Conservation (phyloP, 1,140 invertebrate genomes). For the Plodia interpunctella region DNA sequence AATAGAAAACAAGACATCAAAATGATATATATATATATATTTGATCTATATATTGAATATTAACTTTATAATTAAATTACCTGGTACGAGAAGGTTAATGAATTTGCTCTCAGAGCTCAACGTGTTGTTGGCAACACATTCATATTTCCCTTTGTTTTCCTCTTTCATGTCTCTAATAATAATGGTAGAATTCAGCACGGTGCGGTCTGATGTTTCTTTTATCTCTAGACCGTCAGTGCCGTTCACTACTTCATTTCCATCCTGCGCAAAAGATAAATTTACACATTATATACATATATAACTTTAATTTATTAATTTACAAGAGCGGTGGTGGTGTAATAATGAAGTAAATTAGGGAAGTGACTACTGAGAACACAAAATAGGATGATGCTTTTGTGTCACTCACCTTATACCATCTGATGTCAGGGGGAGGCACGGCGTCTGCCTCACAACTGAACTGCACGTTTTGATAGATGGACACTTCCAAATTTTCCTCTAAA, state of each 20-base stretch:
- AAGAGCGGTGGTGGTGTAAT: too few relatives aligned
- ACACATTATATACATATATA: too few relatives aligned
- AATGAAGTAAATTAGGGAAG: too few relatives aligned
- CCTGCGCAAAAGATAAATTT: not conserved
- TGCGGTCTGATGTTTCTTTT: slow-evolving; percentile 30
- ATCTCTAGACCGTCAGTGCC: slow-evolving; percentile 24
- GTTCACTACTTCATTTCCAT: slow-evolving; percentile 8
- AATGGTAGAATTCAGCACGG: slow-evolving; percentile 40
- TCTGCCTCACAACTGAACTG: slow-evolving; percentile 42
- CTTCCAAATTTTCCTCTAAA: slow-evolving; percentile 31
- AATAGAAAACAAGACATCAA: not conserved
- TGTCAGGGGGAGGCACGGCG: slow-evolving; percentile 45
- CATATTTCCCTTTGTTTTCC: slow-evolving; percentile 47
- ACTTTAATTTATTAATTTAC: too few relatives aligned
- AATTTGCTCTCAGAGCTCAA: slow-evolving; percentile 14
- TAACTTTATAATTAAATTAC: too few relatives aligned
- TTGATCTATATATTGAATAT: too few relatives aligned
- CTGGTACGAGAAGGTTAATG: slow-evolving; percentile 37
- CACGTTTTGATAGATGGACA: slow-evolving; percentile 34
- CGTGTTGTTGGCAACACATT: slow-evolving; percentile 36
- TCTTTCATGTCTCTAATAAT: slow-evolving; percentile 38
- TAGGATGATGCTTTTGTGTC: not conserved
- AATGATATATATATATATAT: too few relatives aligned
- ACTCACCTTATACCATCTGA: slow-evolving; percentile 57
- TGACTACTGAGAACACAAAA: not conserved